Evolutionary conservation across 2,888 invertebrate genomes (phyloP), one percentile per base, ranked within the genome.

Genomic region (Alviniconcha strummeri): DNA sequence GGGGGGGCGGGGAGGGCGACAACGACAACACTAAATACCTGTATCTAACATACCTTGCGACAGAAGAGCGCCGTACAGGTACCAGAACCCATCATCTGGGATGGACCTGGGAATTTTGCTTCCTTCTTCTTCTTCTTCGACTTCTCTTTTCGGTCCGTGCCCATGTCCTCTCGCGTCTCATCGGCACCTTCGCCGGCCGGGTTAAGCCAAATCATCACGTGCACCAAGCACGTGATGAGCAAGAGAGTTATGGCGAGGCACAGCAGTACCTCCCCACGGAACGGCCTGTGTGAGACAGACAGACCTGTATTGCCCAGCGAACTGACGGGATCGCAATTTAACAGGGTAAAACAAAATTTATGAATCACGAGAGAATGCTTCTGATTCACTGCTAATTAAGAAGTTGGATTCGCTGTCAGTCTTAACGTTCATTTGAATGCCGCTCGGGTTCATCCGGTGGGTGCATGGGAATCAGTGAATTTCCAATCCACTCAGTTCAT

Each of bases 51-150:
- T 91, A 97, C 97, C 98, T 96, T 98, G 98, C 90, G 98, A 98
- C 71, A 98, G 94, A 81, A 98, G 94, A 2, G 98, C 97, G 0
- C 98, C 98, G 91, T 97, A 98, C 92, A 97, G 96, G 91, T 98
- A 98, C 97, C 97, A 97, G 71, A 96, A 95, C 89, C 89, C 85
- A 54, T 89, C 88, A 67, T 77, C 82, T 5, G 77, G 77, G 87
- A 84, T 60, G 85, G 74, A 0, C 81, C 80, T n/a, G 82, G 69
- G n/a, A 77, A n/a, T 5, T n/a, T 5, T 5, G 17, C 76, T 6
- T 8, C 57, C 36, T 76, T 19, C 56, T 57, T 57, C 15, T n/a
- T 5, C 74, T 54, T 11, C 36, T 52, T 19, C 36, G 19, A 36
- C 5, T 55, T 36, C 75, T 13, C 11, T 11, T 75, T 8, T 8